These are phyloP conservation scores for Etia nguti DNA, from an alignment of 2,113 vertebrate genomes.

Conservation along the genomic window DNA sequence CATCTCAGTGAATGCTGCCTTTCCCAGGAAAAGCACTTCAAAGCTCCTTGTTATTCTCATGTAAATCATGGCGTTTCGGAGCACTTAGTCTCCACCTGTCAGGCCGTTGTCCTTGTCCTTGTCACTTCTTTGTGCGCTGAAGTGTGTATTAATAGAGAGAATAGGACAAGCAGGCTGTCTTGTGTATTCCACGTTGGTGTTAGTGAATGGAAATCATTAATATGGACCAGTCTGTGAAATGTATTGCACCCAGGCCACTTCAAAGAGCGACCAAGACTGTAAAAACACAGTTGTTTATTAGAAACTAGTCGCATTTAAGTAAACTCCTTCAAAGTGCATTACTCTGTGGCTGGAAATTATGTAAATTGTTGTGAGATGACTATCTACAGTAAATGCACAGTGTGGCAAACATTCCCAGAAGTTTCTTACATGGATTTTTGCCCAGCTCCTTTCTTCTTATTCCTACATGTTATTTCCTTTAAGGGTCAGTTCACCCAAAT, in stretches of 20 bases:
- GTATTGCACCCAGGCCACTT: not conserved
- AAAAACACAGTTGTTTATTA: not conserved
- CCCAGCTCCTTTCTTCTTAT: not conserved
- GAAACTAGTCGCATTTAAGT: not conserved
- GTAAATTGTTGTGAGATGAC: not conserved
- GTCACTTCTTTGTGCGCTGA: not conserved
- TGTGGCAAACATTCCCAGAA: not conserved
- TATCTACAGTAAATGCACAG: not conserved
- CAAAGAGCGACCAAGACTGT: not conserved
- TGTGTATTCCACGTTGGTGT: conserved; percentile 43
- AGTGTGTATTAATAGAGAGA: conserved; percentile 38
- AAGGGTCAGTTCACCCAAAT: not conserved
- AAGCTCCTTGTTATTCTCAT: conserved; percentile 21
- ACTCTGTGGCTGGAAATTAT: not conserved
- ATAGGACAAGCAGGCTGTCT: not conserved
- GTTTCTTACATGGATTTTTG: not conserved
- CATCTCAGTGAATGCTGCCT: not conserved
- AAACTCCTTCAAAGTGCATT: not conserved
- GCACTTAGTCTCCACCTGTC: conserved; percentile 34
- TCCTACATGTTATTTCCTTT: not conserved
- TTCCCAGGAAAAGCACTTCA: not conserved
- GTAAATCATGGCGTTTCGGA: conserved; percentile 34
- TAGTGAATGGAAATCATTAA: not conserved
- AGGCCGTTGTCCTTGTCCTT: not conserved
- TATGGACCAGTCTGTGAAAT: not conserved